Conservation (phyloP, 1,140 invertebrate genomes). For the Pseudomyrmex sp. region DNA sequence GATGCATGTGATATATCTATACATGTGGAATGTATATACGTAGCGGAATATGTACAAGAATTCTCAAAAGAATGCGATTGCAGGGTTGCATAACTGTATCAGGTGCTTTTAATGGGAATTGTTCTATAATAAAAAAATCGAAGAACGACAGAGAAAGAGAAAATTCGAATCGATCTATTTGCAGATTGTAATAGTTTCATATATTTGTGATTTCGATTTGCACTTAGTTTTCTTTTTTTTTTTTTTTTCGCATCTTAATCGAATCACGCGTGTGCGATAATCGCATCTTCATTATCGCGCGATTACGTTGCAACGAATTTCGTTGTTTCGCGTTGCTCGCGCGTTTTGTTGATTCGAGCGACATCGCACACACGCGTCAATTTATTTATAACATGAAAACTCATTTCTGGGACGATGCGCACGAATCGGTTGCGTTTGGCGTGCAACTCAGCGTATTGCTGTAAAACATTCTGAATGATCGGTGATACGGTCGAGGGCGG, state of each 20-base stretch:
- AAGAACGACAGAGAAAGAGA: background rate
- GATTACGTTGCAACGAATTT: conserved; percentile 9
- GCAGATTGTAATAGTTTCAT: background rate
- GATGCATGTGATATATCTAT: too few relatives aligned
- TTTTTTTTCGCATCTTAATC: background rate
- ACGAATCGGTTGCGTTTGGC: conserved; percentile 33
- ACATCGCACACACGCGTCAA: conserved; percentile 3
- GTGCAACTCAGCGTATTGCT: conserved; percentile 51
- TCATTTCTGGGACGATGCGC: conserved; percentile 51
- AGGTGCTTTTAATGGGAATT: background rate
- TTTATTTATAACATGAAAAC: conserved; percentile 51
- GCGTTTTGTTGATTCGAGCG: conserved; percentile 34
- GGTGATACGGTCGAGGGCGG: too few relatives aligned
- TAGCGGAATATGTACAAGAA: background rate
- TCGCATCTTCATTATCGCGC: conserved; percentile 34
- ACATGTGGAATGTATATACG: too few relatives aligned
- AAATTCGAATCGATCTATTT: too few relatives aligned
- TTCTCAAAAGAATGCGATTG: background rate
- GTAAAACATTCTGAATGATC: conserved; percentile 56
- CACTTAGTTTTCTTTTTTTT: background rate
- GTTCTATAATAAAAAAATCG: background rate
- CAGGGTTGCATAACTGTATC: background rate
- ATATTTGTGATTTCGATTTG: background rate
- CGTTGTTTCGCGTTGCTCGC: background rate
- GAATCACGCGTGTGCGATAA: background rate